Evolutionary conservation across 2,888 invertebrate species (phyloP).

Genomic region (Diploptera punctata): DNA sequence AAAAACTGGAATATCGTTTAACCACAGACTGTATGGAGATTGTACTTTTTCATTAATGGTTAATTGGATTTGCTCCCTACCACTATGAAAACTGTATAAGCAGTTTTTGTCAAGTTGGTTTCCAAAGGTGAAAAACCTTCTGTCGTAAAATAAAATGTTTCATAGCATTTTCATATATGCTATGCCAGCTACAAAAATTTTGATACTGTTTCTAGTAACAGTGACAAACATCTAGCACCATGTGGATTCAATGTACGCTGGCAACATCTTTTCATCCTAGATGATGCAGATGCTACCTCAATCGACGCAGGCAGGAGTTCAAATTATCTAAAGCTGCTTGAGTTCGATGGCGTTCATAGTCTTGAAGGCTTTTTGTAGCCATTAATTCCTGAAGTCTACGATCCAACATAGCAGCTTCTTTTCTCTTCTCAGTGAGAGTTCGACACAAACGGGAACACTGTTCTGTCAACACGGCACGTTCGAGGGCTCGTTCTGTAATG

Average conservation of each 20-base stretch:
- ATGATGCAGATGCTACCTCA: conserved; percentile 38
- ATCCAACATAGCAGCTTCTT: conserved; percentile 42
- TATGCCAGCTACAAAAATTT: no score
- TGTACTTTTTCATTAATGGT: no score
- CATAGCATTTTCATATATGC: no score
- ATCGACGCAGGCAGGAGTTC: conserved; percentile 37
- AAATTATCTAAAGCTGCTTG: conserved; percentile 44
- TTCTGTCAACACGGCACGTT: conserved; percentile 57
- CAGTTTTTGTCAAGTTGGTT: no score
- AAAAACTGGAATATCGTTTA: no score
- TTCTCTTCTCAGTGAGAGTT: conserved; percentile 37
- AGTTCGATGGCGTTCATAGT: conserved; percentile 42
- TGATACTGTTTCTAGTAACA: neutral
- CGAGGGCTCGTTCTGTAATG: conserved; percentile 46
- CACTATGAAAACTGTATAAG: no score
- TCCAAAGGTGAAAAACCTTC: no score
- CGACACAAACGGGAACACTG: conserved; percentile 56
- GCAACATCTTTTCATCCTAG: neutral
- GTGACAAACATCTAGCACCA: conserved; percentile 4
- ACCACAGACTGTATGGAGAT: no score
- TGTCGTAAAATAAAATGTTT: no score
- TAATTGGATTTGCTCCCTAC: no score
- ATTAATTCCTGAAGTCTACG: conserved; percentile 40
- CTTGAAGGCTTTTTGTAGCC: conserved; percentile 39
- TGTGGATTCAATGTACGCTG: neutral